These are phyloP conservation scores for Neosilurus mollespiculum DNA, from an alignment of 2,797 vertebrate species.

Conservation along the genomic window DNA sequence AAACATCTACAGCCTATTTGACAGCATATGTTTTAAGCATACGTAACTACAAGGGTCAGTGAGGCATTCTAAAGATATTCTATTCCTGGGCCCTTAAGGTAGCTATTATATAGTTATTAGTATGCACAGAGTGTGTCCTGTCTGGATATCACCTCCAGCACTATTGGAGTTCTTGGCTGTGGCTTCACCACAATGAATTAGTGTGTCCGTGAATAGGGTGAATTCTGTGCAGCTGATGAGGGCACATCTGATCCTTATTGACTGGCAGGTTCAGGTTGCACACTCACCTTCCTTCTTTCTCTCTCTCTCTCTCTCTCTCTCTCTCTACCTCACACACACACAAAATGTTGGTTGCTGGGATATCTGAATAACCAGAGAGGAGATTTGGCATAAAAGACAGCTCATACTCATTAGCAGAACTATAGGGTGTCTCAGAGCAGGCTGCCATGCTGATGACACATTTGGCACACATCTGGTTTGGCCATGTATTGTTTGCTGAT, in stretches of 20 bases:
- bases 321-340: slow-evolving; percentile 7
- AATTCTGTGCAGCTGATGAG: slow-evolving; percentile 48
- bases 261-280: slow-evolving; percentile 53
- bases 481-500: slow-evolving; percentile 32
- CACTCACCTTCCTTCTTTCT: background rate
- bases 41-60: slow-evolving; percentile 20
- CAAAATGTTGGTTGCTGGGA: slow-evolving; percentile 22
- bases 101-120: slow-evolving; percentile 32
- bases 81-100: slow-evolving; percentile 15
- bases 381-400: slow-evolving; percentile 32
- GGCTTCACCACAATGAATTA: slow-evolving; percentile 48
- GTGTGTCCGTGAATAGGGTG: slow-evolving; percentile 46
- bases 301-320: background rate
- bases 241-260: slow-evolving; percentile 48
- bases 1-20: background rate
- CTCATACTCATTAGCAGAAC: slow-evolving; percentile 40
- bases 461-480: slow-evolving; percentile 39
- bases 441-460: slow-evolving; percentile 23
- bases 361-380: slow-evolving; percentile 41
- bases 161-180: slow-evolving; percentile 39
- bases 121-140: slow-evolving; percentile 51
- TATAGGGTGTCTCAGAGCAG: slow-evolving; percentile 34
- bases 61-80: slow-evolving; percentile 26
- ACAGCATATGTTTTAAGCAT: background rate
- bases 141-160: slow-evolving; percentile 44